phyloP scores from a whole-genome alignment of 2,888 invertebrate species.

The Apamea epomidion region DNA sequence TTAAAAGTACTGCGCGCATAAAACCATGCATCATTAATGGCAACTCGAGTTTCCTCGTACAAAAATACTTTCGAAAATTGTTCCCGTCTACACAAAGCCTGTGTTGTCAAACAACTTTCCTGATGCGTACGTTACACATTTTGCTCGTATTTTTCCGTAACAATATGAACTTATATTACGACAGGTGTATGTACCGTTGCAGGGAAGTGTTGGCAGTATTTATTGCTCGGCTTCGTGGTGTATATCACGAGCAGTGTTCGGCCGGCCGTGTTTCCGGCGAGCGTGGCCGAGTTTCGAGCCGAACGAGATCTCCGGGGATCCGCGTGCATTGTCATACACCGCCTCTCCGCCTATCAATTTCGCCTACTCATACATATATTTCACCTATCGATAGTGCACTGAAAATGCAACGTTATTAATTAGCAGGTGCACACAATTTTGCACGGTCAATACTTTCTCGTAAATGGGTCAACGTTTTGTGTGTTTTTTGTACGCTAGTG shows the following conservation, averaged over 20 bases:
- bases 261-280: conserved; percentile 74
- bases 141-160: conserved; percentile 37
- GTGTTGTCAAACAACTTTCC: conserved; percentile 51
- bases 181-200: conserved; percentile 33
- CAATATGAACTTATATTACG: conserved; percentile 49
- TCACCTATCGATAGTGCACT: conserved; percentile 37
- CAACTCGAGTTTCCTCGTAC: conserved; percentile 2
- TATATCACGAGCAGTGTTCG: conserved; percentile 69
- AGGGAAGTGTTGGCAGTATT: conserved; percentile 62
- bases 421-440: conserved; percentile 40
- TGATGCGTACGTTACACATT: conserved; percentile 40
- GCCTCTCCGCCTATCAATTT: conserved; percentile 67
- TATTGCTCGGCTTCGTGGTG: conserved; percentile 55
- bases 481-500: conserved; percentile 48
- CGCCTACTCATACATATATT: conserved; percentile 43
- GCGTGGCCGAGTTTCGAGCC: conserved; percentile 81
- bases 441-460: conserved; percentile 56
- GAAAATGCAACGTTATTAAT: conserved; percentile 58
- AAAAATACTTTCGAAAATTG: conserved; percentile 35
- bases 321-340: conserved; percentile 76
- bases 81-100: conserved; percentile 10
- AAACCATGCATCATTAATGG: conserved; percentile 17
- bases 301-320: conserved; percentile 80
- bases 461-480: conserved; percentile 62
- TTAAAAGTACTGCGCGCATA: conserved; percentile 9